Evolutionary conservation across 2,797 vertebrate species (phyloP).

Genomic region (Gymnothorax reevesii): DNA sequence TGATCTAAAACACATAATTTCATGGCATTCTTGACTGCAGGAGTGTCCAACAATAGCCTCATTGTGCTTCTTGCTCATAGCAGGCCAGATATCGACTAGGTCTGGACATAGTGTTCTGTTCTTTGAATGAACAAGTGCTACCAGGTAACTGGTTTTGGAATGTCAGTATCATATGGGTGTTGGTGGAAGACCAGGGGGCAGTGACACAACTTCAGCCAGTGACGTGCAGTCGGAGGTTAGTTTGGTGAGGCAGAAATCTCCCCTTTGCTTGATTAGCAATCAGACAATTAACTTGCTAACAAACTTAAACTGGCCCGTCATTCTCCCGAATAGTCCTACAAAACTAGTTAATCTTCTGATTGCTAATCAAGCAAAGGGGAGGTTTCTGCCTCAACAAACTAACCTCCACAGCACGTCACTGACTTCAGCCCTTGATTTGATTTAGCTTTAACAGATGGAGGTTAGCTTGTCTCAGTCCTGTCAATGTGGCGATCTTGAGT

Average conservation of each 20-base stretch:
- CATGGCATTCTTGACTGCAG: conserved; percentile 47
- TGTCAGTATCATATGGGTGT: not conserved
- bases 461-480: not conserved
- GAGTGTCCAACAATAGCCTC: conserved; percentile 46
- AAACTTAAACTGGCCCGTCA: too few relatives aligned
- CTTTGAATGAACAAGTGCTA: conserved; percentile 34
- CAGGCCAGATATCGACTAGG: conserved; percentile 37
- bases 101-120: conserved; percentile 32
- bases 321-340: too few relatives aligned
- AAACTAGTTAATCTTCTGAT: too few relatives aligned
- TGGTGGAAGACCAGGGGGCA: conserved; percentile 36
- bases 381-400: too few relatives aligned
- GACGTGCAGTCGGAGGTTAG: too few relatives aligned
- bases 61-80: conserved; percentile 43
- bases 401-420: too few relatives aligned
- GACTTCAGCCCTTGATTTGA: not conserved
- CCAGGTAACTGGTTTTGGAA: conserved; percentile 41
- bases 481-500: not conserved
- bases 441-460: not conserved
- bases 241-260: too few relatives aligned
- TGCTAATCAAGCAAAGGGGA: too few relatives aligned
- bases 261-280: too few relatives aligned
- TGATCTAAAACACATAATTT: conserved; percentile 44
- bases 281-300: too few relatives aligned
- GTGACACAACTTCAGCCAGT: not conserved